Base-by-base conservation (phyloP, 2,113 vertebrate genomes). In the Miniopterus natalensis region DNA sequence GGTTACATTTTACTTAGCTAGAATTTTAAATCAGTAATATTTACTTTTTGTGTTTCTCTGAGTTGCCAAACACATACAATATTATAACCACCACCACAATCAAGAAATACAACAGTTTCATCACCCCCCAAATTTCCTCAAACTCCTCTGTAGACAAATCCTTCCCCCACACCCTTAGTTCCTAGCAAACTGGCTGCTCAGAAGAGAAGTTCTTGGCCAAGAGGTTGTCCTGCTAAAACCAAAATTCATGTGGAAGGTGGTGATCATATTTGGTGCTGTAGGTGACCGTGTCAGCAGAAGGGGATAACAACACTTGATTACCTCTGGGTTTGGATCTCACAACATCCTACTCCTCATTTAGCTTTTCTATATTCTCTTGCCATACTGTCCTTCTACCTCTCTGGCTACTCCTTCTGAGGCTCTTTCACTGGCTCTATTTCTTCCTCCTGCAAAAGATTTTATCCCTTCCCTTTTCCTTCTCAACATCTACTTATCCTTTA, bases 1-100 rank as follows among this genome's bases (percentile, higher is more conserved):
- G 51, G 12, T 81, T 96, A 81, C 12, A 55, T 75, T 90, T 36
- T 71, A 66, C 18, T 47, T 45, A 65, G 23, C 17, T 84, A 78
- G 49, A 92, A 84, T 83, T 95, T 81, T 80, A 75, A 61, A 84
- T 55, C 65, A 36, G 42, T 61, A 74, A 80, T 53, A 65, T 85
- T 92, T 36, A 85, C 42, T 85, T 68, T 59, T 88, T 86, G 42
- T 78, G 23, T 53, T 66, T 92, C 36, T 75, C 21, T 57, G 8
- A 84, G 36, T 77, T 78, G 36, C 61, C 77, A 88, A 42, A 77
- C 1, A 2, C n/a, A 6, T 45, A 18, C 45, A 66, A 45, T 40
- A 87, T 11, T n/a, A 75, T 49, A 70, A 66, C n/a, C 23, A 53
- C 25, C 21, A 78, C n/a, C 53, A 31, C 23, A 91, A 49, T 80